These are phyloP conservation scores for Dendroctonus ponderosae DNA, from an alignment of 1,140 invertebrate genomes.

Conservation along the genomic window DNA sequence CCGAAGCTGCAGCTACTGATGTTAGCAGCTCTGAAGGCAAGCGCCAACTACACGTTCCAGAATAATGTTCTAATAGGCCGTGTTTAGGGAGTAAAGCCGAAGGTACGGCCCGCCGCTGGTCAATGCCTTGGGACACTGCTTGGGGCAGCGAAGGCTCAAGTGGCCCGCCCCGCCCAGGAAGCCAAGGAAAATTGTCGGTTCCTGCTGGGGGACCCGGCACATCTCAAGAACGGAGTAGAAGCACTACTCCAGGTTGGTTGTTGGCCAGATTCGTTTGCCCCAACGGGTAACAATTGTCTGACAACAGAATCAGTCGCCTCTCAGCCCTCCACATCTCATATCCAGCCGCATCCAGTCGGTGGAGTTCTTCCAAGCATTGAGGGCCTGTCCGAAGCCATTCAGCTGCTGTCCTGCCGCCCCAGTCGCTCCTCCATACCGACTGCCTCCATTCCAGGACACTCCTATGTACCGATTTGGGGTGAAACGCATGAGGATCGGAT, in stretches of 20 bases:
- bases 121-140: slow-evolving; percentile 67
- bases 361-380: slow-evolving; percentile 59
- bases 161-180: background rate
- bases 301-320: slow-evolving; percentile 52
- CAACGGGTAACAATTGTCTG: slow-evolving; percentile 1
- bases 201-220: slow-evolving; percentile 39
- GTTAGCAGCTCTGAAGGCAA: slow-evolving; percentile 47
- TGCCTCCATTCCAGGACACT: slow-evolving; percentile 40
- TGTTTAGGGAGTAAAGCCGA: slow-evolving; percentile 50
- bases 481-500: slow-evolving; percentile 48
- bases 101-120: slow-evolving; percentile 54
- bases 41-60: too few relatives aligned
- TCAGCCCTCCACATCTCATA: slow-evolving; percentile 41
- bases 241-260: slow-evolving; percentile 58
- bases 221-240: slow-evolving; percentile 59
- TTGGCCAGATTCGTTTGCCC: background rate
- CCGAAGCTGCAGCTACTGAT: slow-evolving; percentile 66
- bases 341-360: slow-evolving; percentile 43
- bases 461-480: slow-evolving; percentile 41
- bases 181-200: slow-evolving; percentile 51
- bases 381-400: slow-evolving; percentile 66
- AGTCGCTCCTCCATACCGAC: slow-evolving; percentile 45
- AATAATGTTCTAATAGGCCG: background rate
- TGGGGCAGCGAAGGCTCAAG: slow-evolving; percentile 34
- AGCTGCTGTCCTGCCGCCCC: slow-evolving; percentile 61